Evolutionary conservation across 2,797 vertebrate genomes (phyloP), one percentile per base, ranked within the genome.

Genomic region (Falco biarmicus): DNA sequence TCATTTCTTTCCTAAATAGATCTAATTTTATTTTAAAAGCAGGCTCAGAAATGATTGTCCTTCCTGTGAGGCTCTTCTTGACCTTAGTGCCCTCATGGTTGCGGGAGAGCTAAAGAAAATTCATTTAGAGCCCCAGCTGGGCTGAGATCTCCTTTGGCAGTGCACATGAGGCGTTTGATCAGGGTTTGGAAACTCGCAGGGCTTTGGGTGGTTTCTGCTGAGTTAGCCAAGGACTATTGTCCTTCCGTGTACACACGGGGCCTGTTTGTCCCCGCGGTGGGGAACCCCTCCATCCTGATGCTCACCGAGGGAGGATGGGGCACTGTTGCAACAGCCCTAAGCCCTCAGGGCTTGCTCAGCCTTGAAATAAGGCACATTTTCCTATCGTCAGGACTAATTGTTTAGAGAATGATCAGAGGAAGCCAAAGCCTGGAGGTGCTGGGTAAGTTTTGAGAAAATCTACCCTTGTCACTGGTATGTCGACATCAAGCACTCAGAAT

Each of bases 401-500:
- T 19, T 41, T 37, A 39, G 69, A 61, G 54, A 75, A 53, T 25
- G 63, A 84, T 69, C 61, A 63, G 75, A 89, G 31, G 22, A 68
- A 93, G 84, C 79, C 87, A 96, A 93, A 95, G 57, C 50, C 79
- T 79, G 92, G 59, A 90, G 65, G 79, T 88, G 65, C 20, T 45
- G 60, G 61, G 31, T 73, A 69, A 69, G 4, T 86, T 70, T 69
- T 75, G 69, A 87, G 73, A 84, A 95, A 96, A 78, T 59, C 75
- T 91, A 28, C 31, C 59, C 28, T 39, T 80, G 71, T 77, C 68
- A 25, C 32, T 43, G 47, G 13, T 47, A 65, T 15, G 22, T 77
- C 0, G 2, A 59, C 9, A 47, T 16, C 19, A 34, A 87, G 37
- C 39, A 13, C 31, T 79, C 0, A 2, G 51, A 59, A 85, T 29